Base-by-base conservation (phyloP, 2,797 vertebrate genomes). In the Malurus leucopterus region DNA sequence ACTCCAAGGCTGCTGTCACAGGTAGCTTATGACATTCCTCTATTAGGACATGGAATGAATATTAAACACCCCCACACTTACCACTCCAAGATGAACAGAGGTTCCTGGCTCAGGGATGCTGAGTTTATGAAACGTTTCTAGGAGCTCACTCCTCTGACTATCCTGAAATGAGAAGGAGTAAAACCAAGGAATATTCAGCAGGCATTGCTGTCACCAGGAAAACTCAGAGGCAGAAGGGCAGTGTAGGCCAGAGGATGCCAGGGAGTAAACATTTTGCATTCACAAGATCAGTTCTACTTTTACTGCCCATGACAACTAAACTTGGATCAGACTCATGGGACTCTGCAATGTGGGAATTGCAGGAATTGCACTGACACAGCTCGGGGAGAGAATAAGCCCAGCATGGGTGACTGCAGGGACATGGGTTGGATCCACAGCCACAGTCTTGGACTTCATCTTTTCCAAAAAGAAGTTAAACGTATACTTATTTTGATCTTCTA, bases 81-180 rank as follows among this genome's bases (percentile, higher is more conserved):
- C 99, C 98, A 99, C 97, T 58, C 98, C 98, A 44, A 99, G 98
- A 96, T 99, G 98, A 94, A 99, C 98, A 68, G 98, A 97, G 59
- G 98, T 95, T 92, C 98, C 98, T 14, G 99, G 98, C 62, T 99
- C 98, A 83, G 99, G 98, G 87, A 99, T 96, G 36, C 98, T 96
- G 49, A 99, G 98, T 32, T 95, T 97, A 79, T 99, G 97, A 44
- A 99, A 96, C 9, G 98, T 98, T 90, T 98, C 97, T 49, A 99
- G 97, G 67, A 99, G 98, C 94, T 99, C 99, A 93, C 97, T 98
- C 97, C 98, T 98, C 32, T 98, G 98, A 91, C 94, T 98, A 79
- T 99, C 98, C 99, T 99, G 95, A 95, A 98, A 97, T 18, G 90
- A 92, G 90, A 17, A 91, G 81, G 27, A 16, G 27, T 61, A 67